Conservation (phyloP, 1,140 invertebrate species). For the Eriocheir sinensis region DNA sequence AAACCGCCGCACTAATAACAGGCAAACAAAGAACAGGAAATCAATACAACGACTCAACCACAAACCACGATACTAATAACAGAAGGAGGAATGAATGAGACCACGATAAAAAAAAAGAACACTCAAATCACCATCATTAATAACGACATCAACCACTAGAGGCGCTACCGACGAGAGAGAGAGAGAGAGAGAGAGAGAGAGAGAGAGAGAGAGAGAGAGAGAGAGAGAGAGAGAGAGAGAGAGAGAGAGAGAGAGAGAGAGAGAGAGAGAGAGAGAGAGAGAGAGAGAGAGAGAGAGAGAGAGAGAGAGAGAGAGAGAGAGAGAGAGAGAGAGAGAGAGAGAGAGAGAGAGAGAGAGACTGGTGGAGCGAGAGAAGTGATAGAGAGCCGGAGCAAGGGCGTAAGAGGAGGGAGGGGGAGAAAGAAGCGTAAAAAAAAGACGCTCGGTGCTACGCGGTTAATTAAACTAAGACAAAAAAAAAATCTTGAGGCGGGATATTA, state of each 20-base stretch:
- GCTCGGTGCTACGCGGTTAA: conserved; percentile 63
- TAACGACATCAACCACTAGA: too few relatives aligned
- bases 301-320: not conserved
- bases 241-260: not conserved
- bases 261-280: not conserved
- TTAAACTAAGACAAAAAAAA: conserved; percentile 61
- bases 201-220: not conserved
- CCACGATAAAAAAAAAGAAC: too few relatives aligned
- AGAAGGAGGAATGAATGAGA: too few relatives aligned
- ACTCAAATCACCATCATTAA: too few relatives aligned
- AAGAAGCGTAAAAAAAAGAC: conserved; percentile 16
- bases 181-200: conserved; percentile 6
- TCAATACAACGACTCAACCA: too few relatives aligned
- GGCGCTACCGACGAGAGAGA: not conserved
- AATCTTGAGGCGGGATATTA: conserved; percentile 44
- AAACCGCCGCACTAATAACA: too few relatives aligned
- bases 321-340: not conserved
- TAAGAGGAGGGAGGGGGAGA: not conserved
- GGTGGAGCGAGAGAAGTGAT: not conserved
- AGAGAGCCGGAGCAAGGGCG: not conserved
- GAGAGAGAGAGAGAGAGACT: not conserved
- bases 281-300: not conserved
- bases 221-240: not conserved
- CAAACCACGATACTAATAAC: too few relatives aligned
- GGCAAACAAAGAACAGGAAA: too few relatives aligned